phyloP scores from a whole-genome alignment of 2,888 invertebrate species.

The Neelides folsomi region DNA sequence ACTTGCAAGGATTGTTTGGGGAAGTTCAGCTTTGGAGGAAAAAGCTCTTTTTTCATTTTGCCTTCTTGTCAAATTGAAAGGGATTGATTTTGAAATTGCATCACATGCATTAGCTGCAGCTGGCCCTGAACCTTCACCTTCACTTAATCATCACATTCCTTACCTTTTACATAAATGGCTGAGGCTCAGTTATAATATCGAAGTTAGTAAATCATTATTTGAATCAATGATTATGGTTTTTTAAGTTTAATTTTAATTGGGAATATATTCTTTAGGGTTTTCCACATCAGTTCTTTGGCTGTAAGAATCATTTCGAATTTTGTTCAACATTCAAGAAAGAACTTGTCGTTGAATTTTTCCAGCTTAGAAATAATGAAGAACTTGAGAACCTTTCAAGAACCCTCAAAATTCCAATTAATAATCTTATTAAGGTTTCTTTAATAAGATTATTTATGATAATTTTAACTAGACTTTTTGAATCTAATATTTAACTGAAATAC shows the following conservation, averaged over 20 bases:
- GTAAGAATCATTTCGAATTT: slow-evolving; percentile 38
- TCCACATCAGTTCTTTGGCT: slow-evolving; percentile 38
- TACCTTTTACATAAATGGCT: slow-evolving; percentile 18
- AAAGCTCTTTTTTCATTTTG: slow-evolving; percentile 45
- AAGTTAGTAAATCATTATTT: no score
- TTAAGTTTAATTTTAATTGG: slow-evolving; percentile 5
- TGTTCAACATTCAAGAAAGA: slow-evolving; percentile 37
- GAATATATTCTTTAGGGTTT: slow-evolving; percentile 36
- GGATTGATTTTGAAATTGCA: slow-evolving; percentile 36
- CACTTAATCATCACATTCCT: slow-evolving; percentile 16
- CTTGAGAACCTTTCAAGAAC: slow-evolving; percentile 35
- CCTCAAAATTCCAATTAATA: slow-evolving; percentile 31
- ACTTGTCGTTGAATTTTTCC: slow-evolving; percentile 40
- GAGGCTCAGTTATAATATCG: slow-evolving; percentile 4
- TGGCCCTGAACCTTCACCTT: slow-evolving; percentile 12
- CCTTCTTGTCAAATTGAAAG: slow-evolving; percentile 44
- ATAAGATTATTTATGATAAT: slow-evolving; percentile 16
- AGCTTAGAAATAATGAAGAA: slow-evolving; percentile 35
- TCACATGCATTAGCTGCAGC: slow-evolving; percentile 15
- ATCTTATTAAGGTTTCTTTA: slow-evolving; percentile 36
- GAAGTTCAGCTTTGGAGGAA: slow-evolving; percentile 43
- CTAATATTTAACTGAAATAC: no score
- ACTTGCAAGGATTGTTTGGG: slow-evolving; percentile 44
- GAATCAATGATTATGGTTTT: no score
- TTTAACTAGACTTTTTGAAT: not conserved